These are phyloP conservation scores for Ethmia dodecea DNA, from an alignment of 2,888 invertebrate species.

Conservation along the genomic window DNA sequence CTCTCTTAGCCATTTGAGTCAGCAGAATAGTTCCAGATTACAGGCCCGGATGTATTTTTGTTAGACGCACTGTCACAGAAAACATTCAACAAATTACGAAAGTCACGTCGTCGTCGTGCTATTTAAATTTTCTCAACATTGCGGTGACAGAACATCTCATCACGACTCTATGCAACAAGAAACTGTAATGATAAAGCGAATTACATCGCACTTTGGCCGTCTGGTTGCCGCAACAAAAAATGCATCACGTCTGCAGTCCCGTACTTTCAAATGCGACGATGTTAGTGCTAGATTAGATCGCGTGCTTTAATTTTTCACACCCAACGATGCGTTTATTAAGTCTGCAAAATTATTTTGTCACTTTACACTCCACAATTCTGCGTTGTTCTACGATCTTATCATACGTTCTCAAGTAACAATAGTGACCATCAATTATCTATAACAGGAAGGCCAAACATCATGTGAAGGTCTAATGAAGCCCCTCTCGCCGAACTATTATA, in stretches of 20 bases:
- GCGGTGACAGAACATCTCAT: constrained; percentile 39
- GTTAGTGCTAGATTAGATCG: constrained; percentile 11
- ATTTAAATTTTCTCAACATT: constrained; percentile 35
- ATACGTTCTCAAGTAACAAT: constrained; percentile 26
- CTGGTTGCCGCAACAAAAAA: constrained; percentile 20
- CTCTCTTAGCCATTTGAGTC: too few species aligned
- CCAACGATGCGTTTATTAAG: too few species aligned
- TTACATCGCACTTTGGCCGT: constrained; percentile 26
- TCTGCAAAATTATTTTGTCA: constrained; percentile 2
- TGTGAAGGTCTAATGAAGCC: constrained; percentile 25
- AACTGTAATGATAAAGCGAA: constrained; percentile 38
- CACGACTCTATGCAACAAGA: constrained; percentile 33
- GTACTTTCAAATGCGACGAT: constrained; percentile 18
- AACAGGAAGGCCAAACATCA: constrained; percentile 27
- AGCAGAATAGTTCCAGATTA: too few species aligned
- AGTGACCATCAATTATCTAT: constrained; percentile 24
- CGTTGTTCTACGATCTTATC: constrained; percentile 24
- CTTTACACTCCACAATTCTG: constrained; percentile 12
- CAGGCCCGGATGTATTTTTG: too few species aligned
- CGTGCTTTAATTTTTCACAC: constrained; percentile 5
- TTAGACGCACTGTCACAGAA: too few species aligned
- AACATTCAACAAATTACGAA: constrained; percentile 25
- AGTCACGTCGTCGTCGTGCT: constrained; percentile 23
- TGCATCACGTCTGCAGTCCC: constrained; percentile 26
- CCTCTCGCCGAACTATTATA: constrained; percentile 22